Conservation (phyloP, 2,113 vertebrate genomes). For the Grammomys dolichurus region DNA sequence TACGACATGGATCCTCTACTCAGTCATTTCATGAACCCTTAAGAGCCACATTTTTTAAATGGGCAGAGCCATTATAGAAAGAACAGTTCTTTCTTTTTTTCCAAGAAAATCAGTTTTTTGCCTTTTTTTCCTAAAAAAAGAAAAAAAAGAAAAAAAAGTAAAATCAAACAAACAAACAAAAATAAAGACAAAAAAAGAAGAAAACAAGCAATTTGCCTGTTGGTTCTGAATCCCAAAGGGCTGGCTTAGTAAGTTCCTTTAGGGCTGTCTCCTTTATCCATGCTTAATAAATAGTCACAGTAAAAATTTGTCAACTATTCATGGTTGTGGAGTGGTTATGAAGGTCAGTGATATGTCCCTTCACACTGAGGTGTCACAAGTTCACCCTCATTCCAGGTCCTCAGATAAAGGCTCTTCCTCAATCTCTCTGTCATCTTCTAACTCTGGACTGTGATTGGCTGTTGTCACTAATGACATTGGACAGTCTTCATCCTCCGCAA, state of each 20-base stretch:
- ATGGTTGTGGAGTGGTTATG: slow-evolving; percentile 95
- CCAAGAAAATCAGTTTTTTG: slow-evolving; percentile 91
- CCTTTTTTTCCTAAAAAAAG: slow-evolving; percentile 84
- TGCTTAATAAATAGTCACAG: slow-evolving; percentile 99
- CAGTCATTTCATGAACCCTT: slow-evolving; percentile 94
- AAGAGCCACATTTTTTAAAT: slow-evolving; percentile 92
- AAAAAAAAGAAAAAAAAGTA: slow-evolving; percentile 56
- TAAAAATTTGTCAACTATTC: slow-evolving; percentile 95
- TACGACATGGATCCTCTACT: slow-evolving; percentile 94
- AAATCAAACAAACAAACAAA: slow-evolving; percentile 4
- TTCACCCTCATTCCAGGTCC: slow-evolving; percentile 96
- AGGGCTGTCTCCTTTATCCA: slow-evolving; percentile 96
- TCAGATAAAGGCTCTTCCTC: slow-evolving; percentile 99
- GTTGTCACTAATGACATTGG: slow-evolving; percentile 99
- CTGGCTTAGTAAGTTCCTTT: slow-evolving; percentile 97
- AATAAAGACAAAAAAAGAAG: slow-evolving; percentile 82
- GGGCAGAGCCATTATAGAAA: slow-evolving; percentile 92
- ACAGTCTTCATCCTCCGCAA: slow-evolving; percentile 98
- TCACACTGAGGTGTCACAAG: slow-evolving; percentile 89
- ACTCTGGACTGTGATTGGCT: slow-evolving; percentile 98
- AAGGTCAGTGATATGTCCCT: slow-evolving; percentile 93
- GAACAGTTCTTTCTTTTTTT: slow-evolving; percentile 88
- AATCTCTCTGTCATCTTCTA: slow-evolving; percentile 98
- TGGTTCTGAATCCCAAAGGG: slow-evolving; percentile 95
- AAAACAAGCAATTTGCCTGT: slow-evolving; percentile 92